Evolutionary conservation across 2,888 invertebrate species (phyloP).

Genomic region (Drosophila merina): DNA sequence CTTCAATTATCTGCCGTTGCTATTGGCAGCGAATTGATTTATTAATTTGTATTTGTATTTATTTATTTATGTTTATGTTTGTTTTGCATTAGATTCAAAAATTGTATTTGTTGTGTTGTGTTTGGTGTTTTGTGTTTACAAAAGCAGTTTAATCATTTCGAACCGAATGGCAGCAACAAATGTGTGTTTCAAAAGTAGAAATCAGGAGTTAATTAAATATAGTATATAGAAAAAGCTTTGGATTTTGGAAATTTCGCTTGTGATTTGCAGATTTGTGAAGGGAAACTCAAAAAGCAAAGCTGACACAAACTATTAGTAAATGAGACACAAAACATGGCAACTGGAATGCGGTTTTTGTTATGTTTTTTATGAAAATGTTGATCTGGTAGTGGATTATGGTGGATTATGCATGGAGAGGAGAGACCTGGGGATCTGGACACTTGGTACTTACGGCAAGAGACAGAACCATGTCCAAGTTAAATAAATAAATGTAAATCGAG

Average conservation of each 20-base stretch:
- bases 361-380: conserved; percentile 3
- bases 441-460: conserved; percentile 79
- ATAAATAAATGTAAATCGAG: conserved; percentile 49
- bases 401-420: conserved; percentile 12
- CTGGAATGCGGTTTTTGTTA: conserved; percentile 15
- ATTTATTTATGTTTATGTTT: conserved; percentile 18
- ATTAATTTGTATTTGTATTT: conserved; percentile 38
- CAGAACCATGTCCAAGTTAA: conserved; percentile 62
- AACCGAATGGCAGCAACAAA: conserved; percentile 65
- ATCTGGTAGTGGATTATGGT: not conserved
- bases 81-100: conserved; percentile 51
- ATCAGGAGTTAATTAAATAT: conserved; percentile 63
- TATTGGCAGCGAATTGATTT: conserved; percentile 84
- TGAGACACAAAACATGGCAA: conserved; percentile 28
- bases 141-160: conserved; percentile 59
- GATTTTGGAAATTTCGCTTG: conserved; percentile 23
- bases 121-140: conserved; percentile 55
- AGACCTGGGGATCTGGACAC: conserved; percentile 55
- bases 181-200: conserved; percentile 63
- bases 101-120: conserved; percentile 63
- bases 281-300: conserved; percentile 20
- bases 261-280: conserved; percentile 1
- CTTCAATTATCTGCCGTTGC: conserved; percentile 95
- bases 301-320: conserved; percentile 29
- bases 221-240: conserved; percentile 55